Conservation (phyloP, 2,113 vertebrate genomes). For the Hippocampus guttulatus region DNA sequence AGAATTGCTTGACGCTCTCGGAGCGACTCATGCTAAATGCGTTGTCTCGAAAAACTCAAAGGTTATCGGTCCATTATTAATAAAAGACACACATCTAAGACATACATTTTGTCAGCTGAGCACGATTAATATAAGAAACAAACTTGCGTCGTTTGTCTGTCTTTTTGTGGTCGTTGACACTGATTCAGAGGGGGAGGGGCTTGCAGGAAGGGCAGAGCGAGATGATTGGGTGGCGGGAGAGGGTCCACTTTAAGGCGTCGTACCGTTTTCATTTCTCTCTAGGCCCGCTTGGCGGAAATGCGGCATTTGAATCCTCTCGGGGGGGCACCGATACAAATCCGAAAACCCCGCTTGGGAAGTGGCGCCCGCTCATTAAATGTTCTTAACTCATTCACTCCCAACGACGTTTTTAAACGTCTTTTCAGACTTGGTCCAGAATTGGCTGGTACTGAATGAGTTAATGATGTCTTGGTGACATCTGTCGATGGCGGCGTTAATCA, state of each 20-base stretch:
- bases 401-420: no score
- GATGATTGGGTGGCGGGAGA: neutral
- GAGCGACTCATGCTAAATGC: no score
- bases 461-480: neutral
- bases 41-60: no score
- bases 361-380: neutral
- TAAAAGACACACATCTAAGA: no score
- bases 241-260: neutral
- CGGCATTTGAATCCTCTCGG: neutral
- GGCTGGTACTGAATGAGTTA: no score
- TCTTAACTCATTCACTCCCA: no score
- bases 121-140: no score
- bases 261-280: neutral
- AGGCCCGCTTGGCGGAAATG: neutral
- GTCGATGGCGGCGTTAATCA: neutral
- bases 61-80: no score
- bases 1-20: no score
- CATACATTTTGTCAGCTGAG: no score
- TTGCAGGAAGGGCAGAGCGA: constrained; percentile 34
- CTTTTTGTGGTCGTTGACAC: constrained; percentile 28
- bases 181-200: constrained; percentile 53
- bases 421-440: no score
- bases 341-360: neutral
- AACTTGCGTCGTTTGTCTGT: no score
- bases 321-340: neutral